phyloP scores from a whole-genome alignment of 2,888 invertebrate species.

The Agelastica alni region DNA sequence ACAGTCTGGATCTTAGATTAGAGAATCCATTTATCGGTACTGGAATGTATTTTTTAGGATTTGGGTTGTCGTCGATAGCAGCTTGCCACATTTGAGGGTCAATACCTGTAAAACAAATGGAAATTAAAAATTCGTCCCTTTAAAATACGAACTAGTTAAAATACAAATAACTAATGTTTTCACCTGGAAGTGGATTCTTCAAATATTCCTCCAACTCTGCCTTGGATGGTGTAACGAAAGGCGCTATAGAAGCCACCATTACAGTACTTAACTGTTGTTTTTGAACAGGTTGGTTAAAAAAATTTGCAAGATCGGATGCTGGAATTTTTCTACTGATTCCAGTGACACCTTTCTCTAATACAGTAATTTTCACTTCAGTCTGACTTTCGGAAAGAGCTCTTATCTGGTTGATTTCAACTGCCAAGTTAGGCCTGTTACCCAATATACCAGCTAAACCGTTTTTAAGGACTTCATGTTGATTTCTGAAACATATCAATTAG shows the following conservation, averaged over 20 bases:
- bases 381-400: constrained; percentile 79
- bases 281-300: constrained; percentile 70
- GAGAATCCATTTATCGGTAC: constrained; percentile 92
- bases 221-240: constrained; percentile 77
- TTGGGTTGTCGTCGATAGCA: constrained; percentile 94
- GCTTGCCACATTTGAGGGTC: constrained; percentile 94
- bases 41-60: constrained; percentile 86
- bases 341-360: constrained; percentile 71
- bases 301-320: constrained; percentile 72
- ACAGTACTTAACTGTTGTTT: constrained; percentile 74
- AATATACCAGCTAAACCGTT: constrained; percentile 71
- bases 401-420: constrained; percentile 76
- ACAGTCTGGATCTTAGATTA: constrained; percentile 77
- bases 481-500: constrained; percentile 54
- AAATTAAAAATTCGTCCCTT: constrained; percentile 1
- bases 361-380: constrained; percentile 73
- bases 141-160: not conserved
- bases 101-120: constrained; percentile 65
- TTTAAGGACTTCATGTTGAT: constrained; percentile 72
- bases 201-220: constrained; percentile 85
- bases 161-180: not conserved
- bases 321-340: constrained; percentile 71
- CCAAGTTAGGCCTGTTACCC: constrained; percentile 83
- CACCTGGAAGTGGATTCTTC: constrained; percentile 80
- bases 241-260: constrained; percentile 71